phyloP scores from a whole-genome alignment of 2,797 vertebrate species.

The Hybognathus amarus region DNA sequence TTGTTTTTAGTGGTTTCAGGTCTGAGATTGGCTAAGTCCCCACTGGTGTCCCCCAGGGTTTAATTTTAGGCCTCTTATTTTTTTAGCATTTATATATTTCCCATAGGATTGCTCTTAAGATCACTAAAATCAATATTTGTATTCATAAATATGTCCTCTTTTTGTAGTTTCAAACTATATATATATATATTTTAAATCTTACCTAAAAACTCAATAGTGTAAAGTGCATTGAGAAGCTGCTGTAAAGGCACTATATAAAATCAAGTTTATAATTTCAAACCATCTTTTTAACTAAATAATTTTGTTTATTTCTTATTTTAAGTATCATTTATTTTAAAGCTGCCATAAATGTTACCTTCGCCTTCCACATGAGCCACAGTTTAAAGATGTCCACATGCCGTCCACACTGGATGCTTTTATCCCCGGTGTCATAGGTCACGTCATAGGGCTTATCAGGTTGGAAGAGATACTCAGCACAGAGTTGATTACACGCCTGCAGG shows the following conservation, averaged over 20 bases:
- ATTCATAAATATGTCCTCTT: too few species aligned
- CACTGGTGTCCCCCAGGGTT: too few species aligned
- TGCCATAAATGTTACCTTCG: constrained; percentile 69
- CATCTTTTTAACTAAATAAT: neutral
- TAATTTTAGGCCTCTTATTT: too few species aligned
- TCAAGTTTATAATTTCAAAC: neutral
- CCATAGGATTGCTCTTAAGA: too few species aligned
- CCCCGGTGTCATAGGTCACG: constrained; percentile 74
- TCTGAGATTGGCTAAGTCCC: too few species aligned
- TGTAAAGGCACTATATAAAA: too few species aligned
- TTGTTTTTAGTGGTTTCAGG: too few species aligned
- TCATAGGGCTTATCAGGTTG: constrained; percentile 79
- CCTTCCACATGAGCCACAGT: constrained; percentile 82
- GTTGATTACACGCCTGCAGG: constrained; percentile 75
- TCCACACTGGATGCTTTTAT: constrained; percentile 80
- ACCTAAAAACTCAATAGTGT: too few species aligned
- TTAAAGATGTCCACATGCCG: constrained; percentile 77
- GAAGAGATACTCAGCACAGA: constrained; percentile 76
- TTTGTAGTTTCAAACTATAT: too few species aligned
- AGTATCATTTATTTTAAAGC: neutral
- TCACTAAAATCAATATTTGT: too few species aligned
- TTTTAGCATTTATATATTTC: too few species aligned
- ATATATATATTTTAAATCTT: too few species aligned
- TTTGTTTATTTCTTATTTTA: neutral
- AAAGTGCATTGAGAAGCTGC: neutral